Conservation (phyloP, 2,797 vertebrate species). For the Malacoraja senta region DNA sequence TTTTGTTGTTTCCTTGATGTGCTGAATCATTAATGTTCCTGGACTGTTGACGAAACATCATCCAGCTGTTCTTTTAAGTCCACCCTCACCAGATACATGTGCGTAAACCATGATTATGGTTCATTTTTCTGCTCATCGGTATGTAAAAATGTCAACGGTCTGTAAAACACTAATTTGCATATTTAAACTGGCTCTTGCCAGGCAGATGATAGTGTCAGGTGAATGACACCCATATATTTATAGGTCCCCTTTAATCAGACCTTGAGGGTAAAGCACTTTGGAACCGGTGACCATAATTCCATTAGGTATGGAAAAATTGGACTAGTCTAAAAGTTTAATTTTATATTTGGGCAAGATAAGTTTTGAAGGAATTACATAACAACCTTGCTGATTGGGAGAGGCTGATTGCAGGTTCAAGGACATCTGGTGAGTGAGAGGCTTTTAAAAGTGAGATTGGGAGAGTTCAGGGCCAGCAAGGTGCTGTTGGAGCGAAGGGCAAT, state of each 20-base stretch:
- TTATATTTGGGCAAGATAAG: too few species aligned
- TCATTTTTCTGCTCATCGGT: too few species aligned
- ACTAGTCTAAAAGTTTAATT: too few species aligned
- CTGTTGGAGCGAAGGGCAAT: background rate
- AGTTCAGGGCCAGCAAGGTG: background rate
- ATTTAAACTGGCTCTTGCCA: background rate
- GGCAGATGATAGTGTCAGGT: background rate
- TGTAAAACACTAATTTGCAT: background rate
- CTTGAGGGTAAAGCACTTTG: background rate
- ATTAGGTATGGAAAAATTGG: too few species aligned
- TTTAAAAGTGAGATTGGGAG: too few species aligned
- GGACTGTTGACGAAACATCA: background rate
- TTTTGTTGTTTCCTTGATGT: background rate
- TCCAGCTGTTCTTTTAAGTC: background rate
- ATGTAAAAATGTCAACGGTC: background rate
- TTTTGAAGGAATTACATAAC: too few species aligned
- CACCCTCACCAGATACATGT: background rate
- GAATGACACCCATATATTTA: background rate
- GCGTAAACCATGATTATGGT: background rate
- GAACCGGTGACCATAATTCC: too few species aligned
- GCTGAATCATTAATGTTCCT: background rate
- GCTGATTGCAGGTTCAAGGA: too few species aligned
- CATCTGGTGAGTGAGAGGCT: too few species aligned
- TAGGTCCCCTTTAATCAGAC: background rate
- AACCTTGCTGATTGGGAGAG: too few species aligned